A percentile compares a stretch with the other conserved stretches of the same genome.
phyloP scores from a whole-genome alignment of 2,888 invertebrate genomes.

The Ligdia adustata region DNA sequence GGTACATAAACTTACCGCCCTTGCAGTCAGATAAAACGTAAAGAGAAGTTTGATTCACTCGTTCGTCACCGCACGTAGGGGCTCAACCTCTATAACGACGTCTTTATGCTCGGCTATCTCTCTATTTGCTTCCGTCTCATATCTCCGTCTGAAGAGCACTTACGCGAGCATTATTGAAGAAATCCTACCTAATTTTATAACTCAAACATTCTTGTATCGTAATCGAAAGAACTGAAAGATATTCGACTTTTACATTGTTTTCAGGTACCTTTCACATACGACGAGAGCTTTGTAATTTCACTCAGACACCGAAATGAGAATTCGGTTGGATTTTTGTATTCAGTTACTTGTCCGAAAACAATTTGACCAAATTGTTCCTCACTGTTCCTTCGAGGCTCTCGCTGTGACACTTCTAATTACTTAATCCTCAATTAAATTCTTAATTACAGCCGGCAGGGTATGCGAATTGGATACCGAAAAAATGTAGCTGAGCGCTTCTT shows the following conservation, averaged over 20 bases:
- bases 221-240: constrained; percentile 14
- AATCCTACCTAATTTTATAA: constrained; percentile 56
- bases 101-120: constrained; percentile 72
- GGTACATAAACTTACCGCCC: constrained; percentile 79
- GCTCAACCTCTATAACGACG: constrained; percentile 66
- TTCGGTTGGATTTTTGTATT: not conserved
- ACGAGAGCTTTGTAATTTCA: constrained; percentile 1
- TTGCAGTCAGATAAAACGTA: constrained; percentile 80
- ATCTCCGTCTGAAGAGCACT: constrained; percentile 68
- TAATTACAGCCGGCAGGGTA: constrained; percentile 54
- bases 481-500: constrained; percentile 64
- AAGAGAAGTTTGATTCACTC: constrained; percentile 81
- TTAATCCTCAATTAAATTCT: constrained; percentile 58
- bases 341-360: constrained; percentile 41
- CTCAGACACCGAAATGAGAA: not conserved
- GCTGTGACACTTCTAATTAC: constrained; percentile 56
- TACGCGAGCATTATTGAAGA: constrained; percentile 72
- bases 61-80: constrained; percentile 68
- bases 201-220: constrained; percentile 36
- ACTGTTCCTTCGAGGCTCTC: constrained; percentile 45
- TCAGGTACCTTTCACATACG: not conserved
- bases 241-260: constrained; percentile 21
- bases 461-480: constrained; percentile 60
- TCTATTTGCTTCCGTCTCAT: constrained; percentile 77
- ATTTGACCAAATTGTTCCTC: constrained; percentile 42